Conservation (phyloP, 53 echinoderm and acorn worm genomes). For the Stichopus horrens region DNA sequence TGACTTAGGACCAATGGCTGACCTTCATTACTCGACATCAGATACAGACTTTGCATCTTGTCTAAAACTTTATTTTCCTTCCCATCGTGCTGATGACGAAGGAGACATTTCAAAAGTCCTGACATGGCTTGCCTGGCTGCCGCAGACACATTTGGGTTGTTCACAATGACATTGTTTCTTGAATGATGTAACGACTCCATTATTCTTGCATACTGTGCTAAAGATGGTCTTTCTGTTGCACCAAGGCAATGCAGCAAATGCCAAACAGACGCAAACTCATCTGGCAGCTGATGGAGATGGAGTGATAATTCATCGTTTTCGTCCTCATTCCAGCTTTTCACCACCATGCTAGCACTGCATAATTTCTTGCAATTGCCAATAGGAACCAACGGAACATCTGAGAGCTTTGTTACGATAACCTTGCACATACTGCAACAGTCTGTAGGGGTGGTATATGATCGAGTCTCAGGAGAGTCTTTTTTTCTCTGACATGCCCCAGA, state of each 20-base stretch:
- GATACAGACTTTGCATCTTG: neutral
- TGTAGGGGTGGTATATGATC: neutral
- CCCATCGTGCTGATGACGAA: neutral
- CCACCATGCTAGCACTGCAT: constrained; percentile 13
- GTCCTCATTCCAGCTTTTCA: neutral
- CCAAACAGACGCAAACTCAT: constrained; percentile 30
- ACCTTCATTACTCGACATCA: constrained; percentile 26
- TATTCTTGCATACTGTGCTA: constrained; percentile 53
- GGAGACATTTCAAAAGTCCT: constrained; percentile 12
- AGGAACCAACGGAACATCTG: constrained; percentile 14
- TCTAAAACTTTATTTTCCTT: neutral
- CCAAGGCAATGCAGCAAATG: constrained; percentile 33
- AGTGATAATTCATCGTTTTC: constrained; percentile 29
- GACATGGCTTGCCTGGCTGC: constrained; percentile 33
- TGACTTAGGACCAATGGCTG: constrained; percentile 33
- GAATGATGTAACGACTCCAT: constrained; percentile 12
- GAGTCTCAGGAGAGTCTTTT: neutral
- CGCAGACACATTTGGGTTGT: constrained; percentile 35
- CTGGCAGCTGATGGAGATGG: constrained; percentile 45
- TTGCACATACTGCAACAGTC: constrained; percentile 18
- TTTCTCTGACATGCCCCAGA: neutral
- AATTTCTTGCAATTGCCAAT: neutral
- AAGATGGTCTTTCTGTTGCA: constrained; percentile 46
- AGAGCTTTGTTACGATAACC: neutral
- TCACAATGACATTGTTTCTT: neutral